Evolutionary conservation across 2,888 invertebrate species (phyloP).

Genomic region (Drosophila nr. perissopoda): DNA sequence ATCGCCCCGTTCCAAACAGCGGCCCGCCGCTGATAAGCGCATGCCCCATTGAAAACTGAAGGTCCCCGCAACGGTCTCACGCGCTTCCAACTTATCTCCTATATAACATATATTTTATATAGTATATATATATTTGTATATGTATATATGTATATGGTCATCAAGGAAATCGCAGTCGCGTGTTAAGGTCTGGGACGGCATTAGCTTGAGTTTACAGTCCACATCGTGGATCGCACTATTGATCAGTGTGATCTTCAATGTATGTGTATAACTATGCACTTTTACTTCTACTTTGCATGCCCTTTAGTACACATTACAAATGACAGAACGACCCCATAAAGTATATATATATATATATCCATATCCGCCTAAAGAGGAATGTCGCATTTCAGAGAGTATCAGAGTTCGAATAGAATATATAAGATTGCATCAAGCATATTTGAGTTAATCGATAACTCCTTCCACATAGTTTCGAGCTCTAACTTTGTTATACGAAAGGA

Average conservation of each 20-base stretch:
- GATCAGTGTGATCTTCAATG: slow-evolving; percentile 5
- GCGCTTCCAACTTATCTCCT: slow-evolving; percentile 64
- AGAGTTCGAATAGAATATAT: background rate
- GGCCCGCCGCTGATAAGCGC: slow-evolving; percentile 56
- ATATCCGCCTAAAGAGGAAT: background rate
- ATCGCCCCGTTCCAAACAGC: background rate
- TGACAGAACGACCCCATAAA: background rate
- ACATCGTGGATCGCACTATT: slow-evolving; percentile 11
- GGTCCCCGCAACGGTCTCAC: slow-evolving; percentile 63
- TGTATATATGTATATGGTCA: slow-evolving; percentile 18
- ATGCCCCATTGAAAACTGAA: slow-evolving; percentile 51
- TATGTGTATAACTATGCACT: slow-evolving; percentile 8
- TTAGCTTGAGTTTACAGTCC: slow-evolving; percentile 18
- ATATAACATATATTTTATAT: slow-evolving; percentile 14
- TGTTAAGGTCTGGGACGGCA: slow-evolving; percentile 15
- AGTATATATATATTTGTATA: slow-evolving; percentile 1
- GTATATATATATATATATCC: background rate
- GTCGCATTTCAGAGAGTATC: background rate
- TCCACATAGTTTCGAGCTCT: background rate
- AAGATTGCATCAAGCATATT: background rate
- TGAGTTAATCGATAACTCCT: background rate
- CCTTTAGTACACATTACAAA: background rate
- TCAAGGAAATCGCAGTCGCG: slow-evolving; percentile 48
- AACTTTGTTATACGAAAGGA: background rate
- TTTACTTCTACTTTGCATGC: background rate